phyloP scores from a whole-genome alignment of 2,888 invertebrate genomes.

The Opisthograptis luteolata region DNA sequence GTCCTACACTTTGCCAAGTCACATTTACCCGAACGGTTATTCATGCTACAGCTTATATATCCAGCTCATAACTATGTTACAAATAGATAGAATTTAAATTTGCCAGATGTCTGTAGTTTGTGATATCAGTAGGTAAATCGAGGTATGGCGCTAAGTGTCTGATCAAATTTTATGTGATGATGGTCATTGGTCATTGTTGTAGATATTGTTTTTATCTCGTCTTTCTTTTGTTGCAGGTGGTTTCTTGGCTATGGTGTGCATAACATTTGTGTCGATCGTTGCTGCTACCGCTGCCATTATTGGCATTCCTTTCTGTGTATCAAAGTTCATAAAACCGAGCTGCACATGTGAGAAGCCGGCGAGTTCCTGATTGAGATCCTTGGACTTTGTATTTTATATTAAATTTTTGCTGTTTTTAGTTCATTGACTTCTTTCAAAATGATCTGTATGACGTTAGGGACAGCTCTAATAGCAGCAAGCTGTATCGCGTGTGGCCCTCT shows the following conservation, averaged over 20 bases:
- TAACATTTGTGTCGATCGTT: constrained; percentile 27
- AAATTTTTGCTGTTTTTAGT: not conserved
- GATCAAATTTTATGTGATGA: too few relatives aligned
- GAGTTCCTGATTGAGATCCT: not conserved
- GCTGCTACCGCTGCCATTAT: constrained; percentile 23
- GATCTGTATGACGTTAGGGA: constrained; percentile 56
- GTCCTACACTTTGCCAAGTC: too few relatives aligned
- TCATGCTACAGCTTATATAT: too few relatives aligned
- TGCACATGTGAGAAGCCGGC: constrained; percentile 10
- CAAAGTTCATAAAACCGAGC: constrained; percentile 13
- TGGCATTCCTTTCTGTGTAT: constrained; percentile 19
- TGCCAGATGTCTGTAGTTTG: too few relatives aligned
- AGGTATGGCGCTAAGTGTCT: too few relatives aligned
- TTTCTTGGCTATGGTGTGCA: constrained; percentile 35
- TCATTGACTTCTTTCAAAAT: constrained; percentile 35
- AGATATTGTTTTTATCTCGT: not conserved
- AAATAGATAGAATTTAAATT: too few relatives aligned
- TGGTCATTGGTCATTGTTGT: too few relatives aligned
- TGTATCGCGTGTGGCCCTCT: constrained; percentile 53
- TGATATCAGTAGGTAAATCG: too few relatives aligned
- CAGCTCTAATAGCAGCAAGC: constrained; percentile 47
- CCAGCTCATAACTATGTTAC: too few relatives aligned
- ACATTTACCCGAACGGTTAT: too few relatives aligned
- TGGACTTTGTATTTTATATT: not conserved
- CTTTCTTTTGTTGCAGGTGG: constrained; percentile 43